Percentiles rank a stretch among this genome's conserved stretches.
Conservation (phyloP, 2,113 vertebrate species). For the Suricata suricatta region DNA sequence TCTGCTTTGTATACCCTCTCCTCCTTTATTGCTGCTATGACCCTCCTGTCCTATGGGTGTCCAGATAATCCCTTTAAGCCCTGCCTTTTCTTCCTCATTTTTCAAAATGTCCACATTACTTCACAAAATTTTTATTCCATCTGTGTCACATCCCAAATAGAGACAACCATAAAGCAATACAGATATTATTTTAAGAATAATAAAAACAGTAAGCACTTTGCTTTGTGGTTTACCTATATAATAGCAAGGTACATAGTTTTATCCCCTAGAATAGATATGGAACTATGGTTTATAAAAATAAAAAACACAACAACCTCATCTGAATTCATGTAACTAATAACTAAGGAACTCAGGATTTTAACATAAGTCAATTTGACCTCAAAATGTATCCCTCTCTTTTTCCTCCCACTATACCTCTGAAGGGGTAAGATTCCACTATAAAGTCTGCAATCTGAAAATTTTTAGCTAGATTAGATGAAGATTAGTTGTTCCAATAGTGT, state of each 20-base stretch:
- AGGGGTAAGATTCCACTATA: neutral
- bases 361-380: neutral
- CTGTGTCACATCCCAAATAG: neutral
- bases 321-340: neutral
- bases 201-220: neutral
- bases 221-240: neutral
- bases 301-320: neutral
- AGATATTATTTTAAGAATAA: constrained; percentile 34
- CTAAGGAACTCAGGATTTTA: neutral
- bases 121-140: neutral
- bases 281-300: neutral
- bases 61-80: neutral
- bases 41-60: neutral
- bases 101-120: neutral
- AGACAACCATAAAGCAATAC: neutral
- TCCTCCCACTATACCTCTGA: neutral
- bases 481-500: neutral
- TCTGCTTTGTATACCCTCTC: neutral
- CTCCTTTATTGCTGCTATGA: neutral
- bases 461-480: neutral
- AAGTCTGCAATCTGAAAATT: neutral
- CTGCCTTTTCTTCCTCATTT: neutral
- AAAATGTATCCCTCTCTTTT: neutral
- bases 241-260: neutral
- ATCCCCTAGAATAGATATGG: neutral